These are phyloP conservation scores for Boulengeromyrus knoepffleri DNA, from an alignment of 2,113 vertebrate genomes.

Conservation along the genomic window DNA sequence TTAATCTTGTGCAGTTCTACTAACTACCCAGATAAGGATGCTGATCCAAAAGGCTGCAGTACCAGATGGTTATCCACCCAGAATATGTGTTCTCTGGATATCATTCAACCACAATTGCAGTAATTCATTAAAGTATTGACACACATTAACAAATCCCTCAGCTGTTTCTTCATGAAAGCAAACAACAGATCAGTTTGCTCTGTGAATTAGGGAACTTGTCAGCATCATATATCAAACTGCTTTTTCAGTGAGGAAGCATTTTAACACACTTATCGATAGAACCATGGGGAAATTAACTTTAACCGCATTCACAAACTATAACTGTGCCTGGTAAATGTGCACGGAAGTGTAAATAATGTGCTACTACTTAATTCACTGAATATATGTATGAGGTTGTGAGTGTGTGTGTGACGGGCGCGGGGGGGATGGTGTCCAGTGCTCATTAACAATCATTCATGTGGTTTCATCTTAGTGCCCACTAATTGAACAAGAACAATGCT, in stretches of 20 bases:
- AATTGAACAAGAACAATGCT: too few species aligned
- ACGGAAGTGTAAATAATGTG: not conserved
- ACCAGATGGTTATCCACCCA: not conserved
- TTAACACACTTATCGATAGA: not conserved
- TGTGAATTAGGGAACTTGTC: not conserved
- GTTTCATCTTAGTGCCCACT: too few species aligned
- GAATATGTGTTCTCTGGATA: not conserved
- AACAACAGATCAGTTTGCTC: not conserved
- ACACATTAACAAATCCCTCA: not conserved
- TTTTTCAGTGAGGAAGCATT: not conserved
- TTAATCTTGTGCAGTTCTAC: not conserved
- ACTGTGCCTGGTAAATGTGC: not conserved
- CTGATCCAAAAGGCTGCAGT: not conserved
- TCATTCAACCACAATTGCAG: not conserved
- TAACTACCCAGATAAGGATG: not conserved
- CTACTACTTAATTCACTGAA: not conserved
- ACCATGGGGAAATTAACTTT: not conserved
- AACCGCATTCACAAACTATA: not conserved
- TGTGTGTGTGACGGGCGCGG: not conserved
- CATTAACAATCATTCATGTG: too few species aligned
- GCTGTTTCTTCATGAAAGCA: not conserved
- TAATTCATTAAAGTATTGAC: not conserved
- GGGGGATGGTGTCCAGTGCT: not conserved
- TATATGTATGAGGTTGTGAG: not conserved
- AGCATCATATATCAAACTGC: not conserved